These are phyloP conservation scores for Pitta sordida DNA, from an alignment of 2,113 vertebrate genomes.

Conservation along the genomic window DNA sequence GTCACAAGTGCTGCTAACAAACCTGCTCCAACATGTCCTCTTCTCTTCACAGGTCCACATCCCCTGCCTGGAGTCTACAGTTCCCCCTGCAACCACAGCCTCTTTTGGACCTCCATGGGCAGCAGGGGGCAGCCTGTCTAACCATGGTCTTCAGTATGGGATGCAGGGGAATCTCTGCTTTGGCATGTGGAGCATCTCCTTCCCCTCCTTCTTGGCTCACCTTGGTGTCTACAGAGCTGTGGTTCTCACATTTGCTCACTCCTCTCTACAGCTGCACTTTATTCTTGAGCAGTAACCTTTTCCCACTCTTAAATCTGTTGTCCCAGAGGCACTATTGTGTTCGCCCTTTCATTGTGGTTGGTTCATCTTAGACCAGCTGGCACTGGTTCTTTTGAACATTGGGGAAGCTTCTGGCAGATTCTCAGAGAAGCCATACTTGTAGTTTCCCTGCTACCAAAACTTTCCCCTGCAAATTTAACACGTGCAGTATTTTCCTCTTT, in stretches of 20 bases:
- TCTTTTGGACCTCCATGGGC: background rate
- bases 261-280: background rate
- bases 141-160: background rate
- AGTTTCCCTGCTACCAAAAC: background rate
- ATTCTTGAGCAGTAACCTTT: background rate
- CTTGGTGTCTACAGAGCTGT: background rate
- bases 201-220: background rate
- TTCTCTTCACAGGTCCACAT: background rate
- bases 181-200: background rate
- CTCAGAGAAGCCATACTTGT: background rate
- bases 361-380: background rate
- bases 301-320: background rate
- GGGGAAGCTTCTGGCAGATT: background rate
- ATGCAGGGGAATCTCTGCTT: background rate
- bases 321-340: background rate
- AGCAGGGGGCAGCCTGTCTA: background rate
- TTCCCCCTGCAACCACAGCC: background rate
- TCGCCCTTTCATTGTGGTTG: background rate
- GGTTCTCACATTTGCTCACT: background rate
- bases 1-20: background rate
- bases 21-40: background rate
- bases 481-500: background rate
- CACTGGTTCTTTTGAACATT: background rate
- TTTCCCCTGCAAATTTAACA: background rate
- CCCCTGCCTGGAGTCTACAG: background rate